Evolutionary conservation across 2,797 vertebrate species (phyloP), one percentile per base, ranked within the genome.

Genomic region (Vipera latastei): DNA sequence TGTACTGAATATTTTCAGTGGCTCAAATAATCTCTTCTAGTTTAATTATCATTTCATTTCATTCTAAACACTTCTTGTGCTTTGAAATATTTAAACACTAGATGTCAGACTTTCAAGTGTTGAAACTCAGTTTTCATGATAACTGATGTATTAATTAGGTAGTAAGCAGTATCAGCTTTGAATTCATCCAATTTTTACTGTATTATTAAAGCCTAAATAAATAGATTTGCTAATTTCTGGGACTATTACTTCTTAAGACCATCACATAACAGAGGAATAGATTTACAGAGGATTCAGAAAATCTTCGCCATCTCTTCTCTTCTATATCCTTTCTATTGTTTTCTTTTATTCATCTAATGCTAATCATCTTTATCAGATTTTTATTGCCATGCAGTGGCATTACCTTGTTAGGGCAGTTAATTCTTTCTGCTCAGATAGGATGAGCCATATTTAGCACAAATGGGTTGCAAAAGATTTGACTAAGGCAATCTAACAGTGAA

Each of bases 91-190:
- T 87, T 94, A 32, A 32, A 95, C 96, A 96, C 96, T 96, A 96
- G 97, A 94, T 96, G 96, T 95, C 96, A 93, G 94, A 90, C 93
- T 95, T 93, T 92, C 90, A 91, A 96, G 94, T 51, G 85, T 25
- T 92, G 11, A 88, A 5, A 55, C 32, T 73, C 3, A 32, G 12
- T 57, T 65, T 38, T 4, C 3, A 0, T 1, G 26, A 8, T 78
- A 78, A 86, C 4, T 26, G 48, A 89, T 83, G 3, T 12, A 89
- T 48, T 89, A 8, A 48, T 90, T 51, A 48, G 4, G 13, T 26
- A 32, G 0, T 65, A 18, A 85, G 51, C 48, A 89, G 8, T 48
- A 9, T 69, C 56, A 18, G 0, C 44, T 44, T 28, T 89, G 59
- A 59, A 63, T 85, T 89, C 12, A 55, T 3, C 18, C 25, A 89